Conservation (phyloP, 2,888 invertebrate genomes). For the Nymphalis polychloros region DNA sequence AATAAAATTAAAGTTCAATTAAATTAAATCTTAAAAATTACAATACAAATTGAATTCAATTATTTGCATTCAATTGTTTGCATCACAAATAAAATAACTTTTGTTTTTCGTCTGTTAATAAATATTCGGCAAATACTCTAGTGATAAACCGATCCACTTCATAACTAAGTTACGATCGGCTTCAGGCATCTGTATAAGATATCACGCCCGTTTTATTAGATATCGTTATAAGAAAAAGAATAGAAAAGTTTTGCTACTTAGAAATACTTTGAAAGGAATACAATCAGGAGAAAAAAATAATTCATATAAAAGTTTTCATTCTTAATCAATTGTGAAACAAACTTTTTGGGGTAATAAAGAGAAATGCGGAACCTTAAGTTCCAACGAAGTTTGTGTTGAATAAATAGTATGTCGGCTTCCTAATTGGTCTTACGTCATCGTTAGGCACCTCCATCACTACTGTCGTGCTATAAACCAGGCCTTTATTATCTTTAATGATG, state of each 20-base stretch:
- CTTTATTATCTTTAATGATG: background rate
- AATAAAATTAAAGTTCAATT: no score
- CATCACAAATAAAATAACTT: no score
- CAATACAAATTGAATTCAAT: no score
- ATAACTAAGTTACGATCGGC: conserved; percentile 26
- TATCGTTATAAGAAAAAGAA: conserved; percentile 16
- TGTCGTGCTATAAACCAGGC: background rate
- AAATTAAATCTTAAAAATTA: no score
- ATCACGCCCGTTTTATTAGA: conserved; percentile 24
- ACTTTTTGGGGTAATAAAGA: conserved; percentile 14
- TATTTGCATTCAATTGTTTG: no score
- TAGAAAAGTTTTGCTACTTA: conserved; percentile 25
- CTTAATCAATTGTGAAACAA: conserved; percentile 11
- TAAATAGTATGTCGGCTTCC: conserved; percentile 47
- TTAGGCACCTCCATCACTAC: background rate
- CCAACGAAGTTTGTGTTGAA: conserved; percentile 57
- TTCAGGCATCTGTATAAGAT: conserved; percentile 26
- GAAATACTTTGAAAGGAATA: conserved; percentile 23
- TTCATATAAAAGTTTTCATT: conserved; percentile 18
- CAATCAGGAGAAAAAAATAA: conserved; percentile 18
- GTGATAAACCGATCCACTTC: conserved; percentile 14
- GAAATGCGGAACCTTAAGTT: conserved; percentile 49
- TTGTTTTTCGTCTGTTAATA: background rate
- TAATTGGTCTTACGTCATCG: conserved; percentile 55
- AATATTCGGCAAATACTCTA: conserved; percentile 2